Evolutionary conservation across 2,113 vertebrate genomes (phyloP).

Genomic region (Aix galericulata): DNA sequence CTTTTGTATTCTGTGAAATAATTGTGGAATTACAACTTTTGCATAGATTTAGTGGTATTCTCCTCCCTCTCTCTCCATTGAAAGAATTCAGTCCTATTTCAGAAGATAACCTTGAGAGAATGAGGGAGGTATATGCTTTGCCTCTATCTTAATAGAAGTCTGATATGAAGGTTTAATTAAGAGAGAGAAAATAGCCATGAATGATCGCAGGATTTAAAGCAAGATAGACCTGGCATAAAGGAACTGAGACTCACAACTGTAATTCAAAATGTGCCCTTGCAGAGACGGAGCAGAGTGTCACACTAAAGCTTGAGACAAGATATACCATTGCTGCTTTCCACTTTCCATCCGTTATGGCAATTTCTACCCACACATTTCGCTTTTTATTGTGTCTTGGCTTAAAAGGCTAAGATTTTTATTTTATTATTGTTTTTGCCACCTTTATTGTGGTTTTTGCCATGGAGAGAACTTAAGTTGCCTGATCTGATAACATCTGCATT

Average conservation of each 20-base stretch:
- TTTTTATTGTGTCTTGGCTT: not conserved
- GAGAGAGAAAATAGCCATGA: constrained; percentile 19
- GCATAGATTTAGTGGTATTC: not conserved
- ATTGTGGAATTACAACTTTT: constrained; percentile 41
- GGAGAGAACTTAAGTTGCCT: not conserved
- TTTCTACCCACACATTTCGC: not conserved
- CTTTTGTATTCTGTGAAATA: constrained; percentile 36
- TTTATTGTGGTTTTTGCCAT: too few species aligned
- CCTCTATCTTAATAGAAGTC: constrained; percentile 42
- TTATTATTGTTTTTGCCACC: not conserved
- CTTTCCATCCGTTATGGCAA: not conserved
- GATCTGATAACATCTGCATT: not conserved
- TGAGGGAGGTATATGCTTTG: constrained; percentile 7
- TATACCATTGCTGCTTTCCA: not conserved
- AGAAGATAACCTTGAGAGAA: constrained; percentile 49
- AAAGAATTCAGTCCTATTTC: constrained; percentile 25
- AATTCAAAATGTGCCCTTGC: not conserved
- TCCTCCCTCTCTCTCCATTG: not conserved
- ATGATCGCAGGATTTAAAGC: constrained; percentile 20
- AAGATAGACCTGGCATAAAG: not conserved
- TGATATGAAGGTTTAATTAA: constrained; percentile 56
- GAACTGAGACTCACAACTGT: not conserved
- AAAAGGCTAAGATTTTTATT: not conserved
- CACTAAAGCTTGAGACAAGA: not conserved
- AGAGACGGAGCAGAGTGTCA: constrained; percentile 4